Base-by-base conservation (phyloP, 2,888 invertebrate genomes). In the Acrocyrtus sp. region DNA sequence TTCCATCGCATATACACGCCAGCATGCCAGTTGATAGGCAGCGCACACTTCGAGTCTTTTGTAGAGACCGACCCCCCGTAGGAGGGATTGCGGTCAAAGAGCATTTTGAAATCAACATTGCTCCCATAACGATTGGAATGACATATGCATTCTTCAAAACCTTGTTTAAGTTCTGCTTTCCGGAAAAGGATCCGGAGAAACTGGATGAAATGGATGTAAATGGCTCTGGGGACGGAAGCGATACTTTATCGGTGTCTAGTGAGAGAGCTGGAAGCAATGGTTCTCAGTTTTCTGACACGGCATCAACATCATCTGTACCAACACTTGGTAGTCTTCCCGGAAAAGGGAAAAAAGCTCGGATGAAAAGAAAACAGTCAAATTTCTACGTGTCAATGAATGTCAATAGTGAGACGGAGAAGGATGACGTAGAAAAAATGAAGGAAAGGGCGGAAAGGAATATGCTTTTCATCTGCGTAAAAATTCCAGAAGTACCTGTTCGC, bases 21-120 rank as follows among this genome's bases (percentile, higher is more conserved):
- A 92, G 94, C 62, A 95, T 95, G 88, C 96, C 96, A 0, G 91
- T 96, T 27, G 96, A 96, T 72, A 90, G 95, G 43, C 74, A 84
- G 86, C 90, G 96, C 82, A 95, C 97, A 21, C 86, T 99, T 77
- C 89, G 98, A 76, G 93, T 99, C 53, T 95, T 97, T 85, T 98
- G 98, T 81, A 89, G 97, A 72, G 98, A 98, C 85, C 92, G 94
- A 79, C 95, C 96, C 51, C 97, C 96, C 0, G 98, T 98, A 5
- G 98, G 97, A n/a, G 99, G 99, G 2, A 99, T 99, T 81, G 94
- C 96, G 0, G 96, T 99, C 15, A 99, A 98, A 84, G 98, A 99
- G 83, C 97, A 98, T 85, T 97, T 99, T 84, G 99, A 99, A 87
- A 96, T 98, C 78, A 98, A 98, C 86, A 92, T 98, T 48, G 95